Conservation (phyloP, 2,797 vertebrate genomes). For the Amphiprion clarkii region DNA sequence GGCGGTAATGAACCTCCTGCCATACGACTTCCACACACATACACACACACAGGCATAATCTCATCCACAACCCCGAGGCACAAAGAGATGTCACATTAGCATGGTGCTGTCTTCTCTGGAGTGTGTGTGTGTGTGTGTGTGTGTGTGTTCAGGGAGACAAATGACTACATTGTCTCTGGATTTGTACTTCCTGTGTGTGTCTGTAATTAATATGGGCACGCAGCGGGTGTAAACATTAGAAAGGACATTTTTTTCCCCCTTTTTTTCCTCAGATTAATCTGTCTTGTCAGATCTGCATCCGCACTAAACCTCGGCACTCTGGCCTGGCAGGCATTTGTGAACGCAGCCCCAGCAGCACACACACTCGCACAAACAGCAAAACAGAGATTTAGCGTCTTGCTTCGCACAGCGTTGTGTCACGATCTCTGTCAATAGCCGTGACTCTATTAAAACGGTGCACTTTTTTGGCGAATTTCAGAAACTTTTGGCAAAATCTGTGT, state of each 20-base stretch:
- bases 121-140: constrained; percentile 1
- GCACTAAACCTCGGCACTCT: constrained; percentile 60
- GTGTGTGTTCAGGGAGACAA: constrained; percentile 62
- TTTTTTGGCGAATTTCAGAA: neutral
- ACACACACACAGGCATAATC: constrained; percentile 39
- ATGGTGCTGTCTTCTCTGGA: constrained; percentile 49
- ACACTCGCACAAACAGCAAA: neutral
- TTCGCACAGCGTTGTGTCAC: neutral
- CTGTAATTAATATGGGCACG: constrained; percentile 79
- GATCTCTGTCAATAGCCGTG: constrained; percentile 2
- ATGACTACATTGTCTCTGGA: constrained; percentile 69
- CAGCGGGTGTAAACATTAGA: constrained; percentile 74
- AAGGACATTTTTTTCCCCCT: constrained; percentile 52
- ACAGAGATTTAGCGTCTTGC: constrained; percentile 1
- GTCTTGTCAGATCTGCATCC: constrained; percentile 70
- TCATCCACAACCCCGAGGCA: constrained; percentile 47
- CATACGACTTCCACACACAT: constrained; percentile 20
- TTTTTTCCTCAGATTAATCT: constrained; percentile 69
- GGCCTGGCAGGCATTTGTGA: constrained; percentile 36
- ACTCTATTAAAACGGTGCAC: neutral
- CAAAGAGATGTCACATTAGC: constrained; percentile 57
- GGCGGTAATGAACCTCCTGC: constrained; percentile 71
- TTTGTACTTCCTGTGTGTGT: constrained; percentile 70
- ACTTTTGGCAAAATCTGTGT: neutral
- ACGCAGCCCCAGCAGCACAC: neutral